Conservation (phyloP, 2,888 invertebrate species). For the Stenotaenia linearis region DNA sequence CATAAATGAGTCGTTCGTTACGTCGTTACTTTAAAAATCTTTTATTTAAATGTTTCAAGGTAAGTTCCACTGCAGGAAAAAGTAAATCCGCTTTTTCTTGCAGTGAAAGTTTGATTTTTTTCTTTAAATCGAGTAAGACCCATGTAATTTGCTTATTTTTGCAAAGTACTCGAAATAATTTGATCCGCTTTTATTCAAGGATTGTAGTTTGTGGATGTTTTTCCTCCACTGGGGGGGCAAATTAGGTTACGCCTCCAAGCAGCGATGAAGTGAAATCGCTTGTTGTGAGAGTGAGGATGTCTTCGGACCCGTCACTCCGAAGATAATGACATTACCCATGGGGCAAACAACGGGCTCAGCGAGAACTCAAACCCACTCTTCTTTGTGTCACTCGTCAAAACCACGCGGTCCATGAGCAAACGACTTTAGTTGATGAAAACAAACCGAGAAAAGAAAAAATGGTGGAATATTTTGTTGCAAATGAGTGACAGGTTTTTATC, state of each 20-base stretch:
- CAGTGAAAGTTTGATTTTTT: background rate
- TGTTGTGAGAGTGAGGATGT: background rate
- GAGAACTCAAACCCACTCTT: background rate
- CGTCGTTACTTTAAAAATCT: too few relatives aligned
- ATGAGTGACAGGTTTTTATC: too few relatives aligned
- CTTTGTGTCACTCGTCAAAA: too few relatives aligned
- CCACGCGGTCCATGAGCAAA: too few relatives aligned
- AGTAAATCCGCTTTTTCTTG: background rate
- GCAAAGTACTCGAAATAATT: background rate
- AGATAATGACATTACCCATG: background rate
- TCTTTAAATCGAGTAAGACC: too few relatives aligned
- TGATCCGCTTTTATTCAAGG: background rate
- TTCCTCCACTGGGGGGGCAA: background rate
- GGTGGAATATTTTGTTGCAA: too few relatives aligned
- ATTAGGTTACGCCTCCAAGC: background rate
- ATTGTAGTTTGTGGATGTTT: background rate
- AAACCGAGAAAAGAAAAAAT: too few relatives aligned
- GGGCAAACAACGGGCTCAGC: background rate
- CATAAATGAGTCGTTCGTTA: too few relatives aligned
- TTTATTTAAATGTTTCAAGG: too few relatives aligned
- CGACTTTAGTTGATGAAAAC: too few relatives aligned
- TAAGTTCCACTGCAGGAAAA: too few relatives aligned
- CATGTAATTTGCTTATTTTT: background rate
- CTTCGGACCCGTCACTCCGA: background rate
- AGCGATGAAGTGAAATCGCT: background rate